Conservation (phyloP, 2,888 invertebrate species). For the Erannis defoliaria region DNA sequence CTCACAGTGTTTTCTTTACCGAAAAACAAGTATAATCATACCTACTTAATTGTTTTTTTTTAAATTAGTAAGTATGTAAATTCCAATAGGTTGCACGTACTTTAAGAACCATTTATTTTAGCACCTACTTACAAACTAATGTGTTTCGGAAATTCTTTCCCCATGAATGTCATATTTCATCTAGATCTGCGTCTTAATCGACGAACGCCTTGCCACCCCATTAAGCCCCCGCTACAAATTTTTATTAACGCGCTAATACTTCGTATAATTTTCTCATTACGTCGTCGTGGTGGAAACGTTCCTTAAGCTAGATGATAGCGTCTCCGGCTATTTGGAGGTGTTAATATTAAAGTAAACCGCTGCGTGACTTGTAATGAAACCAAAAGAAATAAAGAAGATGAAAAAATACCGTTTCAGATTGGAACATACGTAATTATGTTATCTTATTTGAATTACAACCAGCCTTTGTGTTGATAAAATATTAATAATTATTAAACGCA, state of each 20-base stretch:
- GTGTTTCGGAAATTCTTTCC: neutral
- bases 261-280: slow-evolving; percentile 84
- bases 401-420: too few species aligned
- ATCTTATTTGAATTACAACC: too few species aligned
- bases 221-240: slow-evolving; percentile 76
- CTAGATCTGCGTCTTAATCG: slow-evolving; percentile 13
- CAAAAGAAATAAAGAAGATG: neutral
- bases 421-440: too few species aligned
- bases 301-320: slow-evolving; percentile 66
- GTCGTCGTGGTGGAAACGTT: slow-evolving; percentile 49
- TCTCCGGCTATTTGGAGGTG: slow-evolving; percentile 60
- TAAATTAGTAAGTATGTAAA: too few species aligned
- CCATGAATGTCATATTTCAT: slow-evolving; percentile 4
- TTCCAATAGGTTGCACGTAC: too few species aligned
- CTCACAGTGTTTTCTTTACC: too few species aligned
- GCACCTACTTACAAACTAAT: neutral
- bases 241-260: slow-evolving; percentile 82
- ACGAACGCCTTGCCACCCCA: slow-evolving; percentile 44
- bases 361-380: slow-evolving; percentile 38
- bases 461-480: too few species aligned
- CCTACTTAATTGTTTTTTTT: too few species aligned
- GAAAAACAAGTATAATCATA: too few species aligned
- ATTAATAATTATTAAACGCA: too few species aligned
- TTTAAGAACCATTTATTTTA: too few species aligned
- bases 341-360: slow-evolving; percentile 45